Base-by-base conservation (phyloP, 2,888 invertebrate species). In the Chromoteleia sp. region DNA sequence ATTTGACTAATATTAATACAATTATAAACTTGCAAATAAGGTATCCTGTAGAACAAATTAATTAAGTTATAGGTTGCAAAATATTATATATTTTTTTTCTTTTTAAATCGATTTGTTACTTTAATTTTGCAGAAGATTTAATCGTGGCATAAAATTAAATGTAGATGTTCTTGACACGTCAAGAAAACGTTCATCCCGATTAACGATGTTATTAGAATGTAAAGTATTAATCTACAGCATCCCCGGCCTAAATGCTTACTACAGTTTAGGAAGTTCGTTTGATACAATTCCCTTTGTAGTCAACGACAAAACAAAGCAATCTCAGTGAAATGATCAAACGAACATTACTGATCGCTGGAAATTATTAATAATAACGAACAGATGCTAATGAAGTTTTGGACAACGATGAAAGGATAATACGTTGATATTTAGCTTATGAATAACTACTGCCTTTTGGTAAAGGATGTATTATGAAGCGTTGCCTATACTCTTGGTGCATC, bases 241-340 rank as follows among this genome's bases (percentile, higher is more conserved):
- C 74, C 70, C 67, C 73, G 54, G 61, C 15, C 58, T 71, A 68
- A 78, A 65, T 80, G 76, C 68, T 77, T 39, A 76, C 56, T 68
- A 50, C 75, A 76, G 81, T 81, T 79, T 52, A 33, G 71, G 63
- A 78, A 74, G 73, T 77, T 80, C 67, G 74, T 80, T 77, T 74
- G 76, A 77, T 73, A 79, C 81, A 65, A 77, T 81, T 80, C 77
- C 75, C 82, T 76, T 82, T 81, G 74, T 78, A 84, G 83, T 84
- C 82, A 83, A 77, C 81, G 77, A 75, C 82, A 83, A 78, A 83
- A 79, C 76, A 71, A 65, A 78, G 73, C 76, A 73, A 76, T 82
- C 63, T 73, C 75, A 63, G 70, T 48, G 78, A 59, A 74, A 83
- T 79, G 82, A 81, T 84, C 81, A 84, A 84, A 82, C 84, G 80